These are phyloP conservation scores for Kradibia gibbosae DNA, from an alignment of 1,140 invertebrate genomes.

Conservation along the genomic window DNA sequence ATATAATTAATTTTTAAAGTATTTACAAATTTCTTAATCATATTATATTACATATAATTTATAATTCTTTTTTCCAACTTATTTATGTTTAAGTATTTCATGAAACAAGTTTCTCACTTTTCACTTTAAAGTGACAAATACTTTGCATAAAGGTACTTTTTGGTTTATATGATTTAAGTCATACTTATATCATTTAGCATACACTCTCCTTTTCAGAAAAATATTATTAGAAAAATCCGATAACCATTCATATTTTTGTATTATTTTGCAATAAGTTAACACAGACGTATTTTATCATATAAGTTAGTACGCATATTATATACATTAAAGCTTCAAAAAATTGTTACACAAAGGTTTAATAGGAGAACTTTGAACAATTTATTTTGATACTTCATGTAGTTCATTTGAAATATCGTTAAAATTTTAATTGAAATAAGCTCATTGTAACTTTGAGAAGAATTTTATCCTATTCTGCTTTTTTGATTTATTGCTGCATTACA, in stretches of 20 bases:
- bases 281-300: no score
- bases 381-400: neutral
- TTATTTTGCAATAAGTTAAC: neutral
- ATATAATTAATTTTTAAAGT: no score
- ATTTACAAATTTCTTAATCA: no score
- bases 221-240: slow-evolving; percentile 6
- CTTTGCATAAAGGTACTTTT: slow-evolving; percentile 7
- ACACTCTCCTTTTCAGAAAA: slow-evolving; percentile 12
- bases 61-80: no score
- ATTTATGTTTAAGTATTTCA: no score
- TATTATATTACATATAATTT: no score
- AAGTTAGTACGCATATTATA: no score
- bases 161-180: slow-evolving; percentile 17
- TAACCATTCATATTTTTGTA: slow-evolving; percentile 20
- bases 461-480: slow-evolving; percentile 21
- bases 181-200: no score
- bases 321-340: slow-evolving; percentile 27
- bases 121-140: neutral
- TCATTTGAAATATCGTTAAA: neutral
- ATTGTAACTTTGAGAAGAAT: slow-evolving; percentile 2
- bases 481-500: neutral
- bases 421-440: slow-evolving; percentile 5
- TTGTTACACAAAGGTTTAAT: slow-evolving; percentile 23
- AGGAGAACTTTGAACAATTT: slow-evolving; percentile 35
- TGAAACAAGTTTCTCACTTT: neutral